Percentiles rank a stretch among this genome's conserved stretches.
Conservation (phyloP, 2,888 invertebrate species). For the Nasonia oneida region DNA sequence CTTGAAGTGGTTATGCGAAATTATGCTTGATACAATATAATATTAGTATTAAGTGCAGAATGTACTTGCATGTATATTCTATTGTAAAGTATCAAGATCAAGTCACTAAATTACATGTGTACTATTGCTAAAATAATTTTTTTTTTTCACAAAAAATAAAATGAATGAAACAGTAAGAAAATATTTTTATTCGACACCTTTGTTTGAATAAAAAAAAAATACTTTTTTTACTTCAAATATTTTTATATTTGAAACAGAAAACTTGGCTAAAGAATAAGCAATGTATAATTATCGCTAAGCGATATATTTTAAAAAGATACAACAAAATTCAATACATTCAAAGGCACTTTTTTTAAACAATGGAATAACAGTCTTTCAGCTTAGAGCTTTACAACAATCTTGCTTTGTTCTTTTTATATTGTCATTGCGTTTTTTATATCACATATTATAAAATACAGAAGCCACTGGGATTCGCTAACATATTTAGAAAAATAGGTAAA, state of each 20-base stretch:
- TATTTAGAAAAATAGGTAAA: not conserved
- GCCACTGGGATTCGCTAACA: not conserved
- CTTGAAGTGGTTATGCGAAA: not conserved
- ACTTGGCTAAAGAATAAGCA: constrained; percentile 20
- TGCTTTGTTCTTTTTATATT: not conserved
- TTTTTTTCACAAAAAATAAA: constrained; percentile 8
- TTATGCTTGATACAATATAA: constrained; percentile 18
- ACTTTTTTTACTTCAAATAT: constrained; percentile 31
- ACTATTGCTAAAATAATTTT: not conserved
- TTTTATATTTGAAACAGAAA: constrained; percentile 29
- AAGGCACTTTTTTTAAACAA: not conserved
- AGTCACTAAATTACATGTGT: constrained; percentile 15
- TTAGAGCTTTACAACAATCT: not conserved
- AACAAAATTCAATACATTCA: constrained; percentile 23
- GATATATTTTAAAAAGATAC: constrained; percentile 7
- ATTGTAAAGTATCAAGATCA: constrained; percentile 30
- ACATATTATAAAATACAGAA: not conserved
- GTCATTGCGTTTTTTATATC: not conserved
- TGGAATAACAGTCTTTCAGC: constrained; percentile 5
- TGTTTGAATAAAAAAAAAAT: not conserved
- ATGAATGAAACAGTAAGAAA: not conserved
- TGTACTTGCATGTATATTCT: constrained; percentile 14
- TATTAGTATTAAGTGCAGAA: constrained; percentile 1
- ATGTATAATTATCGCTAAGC: constrained; percentile 30
- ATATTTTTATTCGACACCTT: constrained; percentile 8